Base-by-base conservation (phyloP, 2,888 invertebrate genomes). In the Celastrina argiolus region DNA sequence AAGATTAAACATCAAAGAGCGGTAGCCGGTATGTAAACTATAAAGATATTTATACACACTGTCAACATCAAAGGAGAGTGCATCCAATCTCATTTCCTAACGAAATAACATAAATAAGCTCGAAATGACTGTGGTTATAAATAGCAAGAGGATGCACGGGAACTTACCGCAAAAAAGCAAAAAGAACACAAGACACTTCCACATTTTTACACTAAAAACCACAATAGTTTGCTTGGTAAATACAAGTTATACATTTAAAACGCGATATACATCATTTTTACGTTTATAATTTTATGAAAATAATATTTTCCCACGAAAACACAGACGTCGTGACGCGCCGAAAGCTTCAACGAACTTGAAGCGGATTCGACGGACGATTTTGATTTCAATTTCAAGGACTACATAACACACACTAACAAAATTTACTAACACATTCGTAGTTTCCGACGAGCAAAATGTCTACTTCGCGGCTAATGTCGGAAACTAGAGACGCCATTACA, bases 101-200 rank as follows among this genome's bases (percentile, higher is more conserved):
- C 80, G 78, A 81, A 83, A 81, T 80, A 77, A 79, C 84, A 83
- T 81, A 83, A 83, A 85, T 85, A 84, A 80, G 76, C 79, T 82
- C 83, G 82, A 84, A 83, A 83, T 82, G 81, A 84, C 83, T 79
- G 75, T 76, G 78, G 78, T 82, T 87, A 87, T 77, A 87, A 87
- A 87, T 87, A 87, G 86, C 78, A 73, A 71, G 80, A 84, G 81
- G 84, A 87, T 85, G 82, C 81, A 51, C 22, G 2, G 10, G 22
- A 74, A 83, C 90, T 88, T 83, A 89, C 89, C 89, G 81, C 83
- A 83, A 78, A 88, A 74, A 73, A 90, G 78, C 73, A 81, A 77
- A 73, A 81, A 74, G 74, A 83, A 75, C 69, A 88, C 75, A 74
- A 86, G 78, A 74, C 81, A 79, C 73, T 78, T 76, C 74, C 83